Base-by-base conservation (phyloP, 2,888 invertebrate genomes). In the Phortica okadai region DNA sequence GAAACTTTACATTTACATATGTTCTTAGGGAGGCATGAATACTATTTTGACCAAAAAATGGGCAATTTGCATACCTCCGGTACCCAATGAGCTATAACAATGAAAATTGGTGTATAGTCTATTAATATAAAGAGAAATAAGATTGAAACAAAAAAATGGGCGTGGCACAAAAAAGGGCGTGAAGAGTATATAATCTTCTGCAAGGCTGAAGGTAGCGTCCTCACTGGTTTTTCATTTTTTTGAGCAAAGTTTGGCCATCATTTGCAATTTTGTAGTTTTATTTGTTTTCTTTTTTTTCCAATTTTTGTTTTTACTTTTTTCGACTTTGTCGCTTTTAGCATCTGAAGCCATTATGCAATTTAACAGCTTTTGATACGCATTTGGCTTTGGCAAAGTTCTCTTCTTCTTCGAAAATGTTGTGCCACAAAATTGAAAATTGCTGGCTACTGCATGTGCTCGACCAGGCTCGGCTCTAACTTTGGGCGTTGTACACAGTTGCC, bases 361-460 rank as follows among this genome's bases (percentile, higher is more conserved):
- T 69, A 69, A 69, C 16, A 69, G 69, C 45, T 69, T 45, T 69
- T 69, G 69, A 45, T 69, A 45, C 16, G 16, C 45, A 33, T 45
- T 16, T 16, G 7, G 45, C 10, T 62, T 44, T 67, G 25, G 8
- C 21, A 21, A 33, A 10, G 11, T 44, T 66, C 44, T 41, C 7
- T 59, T 66, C 42, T 44, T 14, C 14, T 66, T 33, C 7, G 5
- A 14, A 66, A 66, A 69, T 10, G n/a, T 66, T 66, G 4, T 10
- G 11, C 25, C 62, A 64, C 41, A 14, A 33, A 64, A 33, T 64
- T 64, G 33, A 33, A 64, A 64, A 64, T 10, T 41, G 33, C 64
- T 64, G 64, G 33, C 59, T 59, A 33, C 33, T 33, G 33, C 50
- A 50, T 50, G 50, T 50, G 50, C 14, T 50, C 50, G 50, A 50